A percentile compares a stretch with the other conserved stretches of the same genome.
These are phyloP conservation scores for Symphodus melops DNA, from an alignment of 2,113 vertebrate species.

Conservation along the genomic window DNA sequence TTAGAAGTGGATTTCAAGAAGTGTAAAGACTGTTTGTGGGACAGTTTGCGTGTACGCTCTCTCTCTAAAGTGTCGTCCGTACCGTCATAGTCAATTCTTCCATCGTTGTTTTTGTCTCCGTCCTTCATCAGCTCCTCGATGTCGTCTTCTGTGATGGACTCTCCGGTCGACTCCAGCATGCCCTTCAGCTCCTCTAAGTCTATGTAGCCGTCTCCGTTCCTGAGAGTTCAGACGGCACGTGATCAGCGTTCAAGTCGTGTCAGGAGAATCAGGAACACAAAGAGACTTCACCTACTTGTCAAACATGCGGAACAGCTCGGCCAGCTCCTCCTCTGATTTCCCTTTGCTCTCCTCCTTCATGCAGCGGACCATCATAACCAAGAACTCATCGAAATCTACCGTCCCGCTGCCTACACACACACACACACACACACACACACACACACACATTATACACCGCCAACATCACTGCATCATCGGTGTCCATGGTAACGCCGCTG, in stretches of 20 bases:
- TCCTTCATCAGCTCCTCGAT: constrained; percentile 87
- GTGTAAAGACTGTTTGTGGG: too few relatives aligned
- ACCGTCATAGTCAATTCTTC: constrained; percentile 87
- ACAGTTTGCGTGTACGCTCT: too few relatives aligned
- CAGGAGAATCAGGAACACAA: background rate
- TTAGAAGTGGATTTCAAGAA: too few relatives aligned
- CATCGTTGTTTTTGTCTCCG: constrained; percentile 87
- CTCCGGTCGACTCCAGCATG: constrained; percentile 85
- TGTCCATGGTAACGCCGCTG: background rate
- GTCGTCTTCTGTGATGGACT: constrained; percentile 84
- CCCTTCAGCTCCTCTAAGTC: constrained; percentile 84
- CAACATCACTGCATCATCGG: too few relatives aligned
- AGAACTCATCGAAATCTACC: constrained; percentile 87
- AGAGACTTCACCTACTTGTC: constrained; percentile 79
- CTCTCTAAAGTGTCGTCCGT: background rate
- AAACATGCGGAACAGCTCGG: constrained; percentile 87
- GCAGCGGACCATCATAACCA: constrained; percentile 88
- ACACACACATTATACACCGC: background rate
- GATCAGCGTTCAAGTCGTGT: background rate
- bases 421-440: constrained; percentile 22
- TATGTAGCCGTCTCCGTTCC: constrained; percentile 86
- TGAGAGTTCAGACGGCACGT: constrained; percentile 13
- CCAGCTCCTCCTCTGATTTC: constrained; percentile 86
- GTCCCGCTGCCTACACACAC: constrained; percentile 83
- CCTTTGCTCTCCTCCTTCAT: constrained; percentile 89